Evolutionary conservation across 1,140 invertebrate species (phyloP), one percentile per base, ranked within the genome.

Genomic region (Rhyacophila brunnea): DNA sequence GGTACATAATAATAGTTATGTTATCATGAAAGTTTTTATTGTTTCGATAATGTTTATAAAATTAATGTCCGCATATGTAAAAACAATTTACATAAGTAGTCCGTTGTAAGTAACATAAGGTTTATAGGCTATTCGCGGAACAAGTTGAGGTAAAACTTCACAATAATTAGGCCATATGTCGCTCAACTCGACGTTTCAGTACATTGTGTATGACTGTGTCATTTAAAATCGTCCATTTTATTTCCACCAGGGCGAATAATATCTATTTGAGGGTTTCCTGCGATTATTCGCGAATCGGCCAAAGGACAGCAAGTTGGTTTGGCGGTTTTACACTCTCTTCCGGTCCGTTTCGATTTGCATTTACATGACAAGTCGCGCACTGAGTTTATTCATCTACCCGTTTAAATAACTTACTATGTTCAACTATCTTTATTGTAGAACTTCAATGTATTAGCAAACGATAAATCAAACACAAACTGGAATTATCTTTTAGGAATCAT

Each of bases 191-290:
- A n/a, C 38, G 15, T 40, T 13, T 40, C n/a, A n/a, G 9, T 28
- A 28, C 23, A 28, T 28, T 28, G 40, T 14, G 44, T 28, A 28
- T 28, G 23, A 28, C 23, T 28, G 23, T 28, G 23, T 28, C 23
- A 28, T 28, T 28, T 28, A 28, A 28, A 5, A 5, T 28, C 9
- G 23, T 28, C 23, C 54, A 52, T n/a, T 64, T 66, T 9, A 11
- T 58, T 3, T 59, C 20, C 17, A 19, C 66, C 13, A 67, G 63
- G 68, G 2, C 63, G 1, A 5, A 28, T 9, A 5, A 28, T 9
- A 9, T 68, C 17, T 48, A 54, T 67, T 49, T 58, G 62, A 15
- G 20, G 9, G 9, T 62, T 13, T 57, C 43, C 36, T 48, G 64
- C 14, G 44, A 65, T 20, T 32, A 28, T 28, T 9, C 23, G 23